phyloP scores from a whole-genome alignment of 2,113 vertebrate species.

The Gnathonemus echidnorhynchus region DNA sequence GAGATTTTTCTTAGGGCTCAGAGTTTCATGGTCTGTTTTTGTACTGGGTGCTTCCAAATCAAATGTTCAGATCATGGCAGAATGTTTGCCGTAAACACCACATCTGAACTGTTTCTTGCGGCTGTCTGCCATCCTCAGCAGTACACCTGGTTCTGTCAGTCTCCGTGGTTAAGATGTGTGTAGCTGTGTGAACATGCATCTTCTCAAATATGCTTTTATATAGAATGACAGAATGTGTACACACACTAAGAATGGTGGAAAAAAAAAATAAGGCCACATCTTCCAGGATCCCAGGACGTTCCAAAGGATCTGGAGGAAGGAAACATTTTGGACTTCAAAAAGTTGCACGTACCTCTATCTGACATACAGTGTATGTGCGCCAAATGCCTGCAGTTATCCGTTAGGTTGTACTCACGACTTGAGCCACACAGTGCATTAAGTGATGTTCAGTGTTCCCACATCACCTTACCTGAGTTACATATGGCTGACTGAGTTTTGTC shows the following conservation, averaged over 20 bases:
- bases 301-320: constrained; percentile 52
- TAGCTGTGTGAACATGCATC: constrained; percentile 14
- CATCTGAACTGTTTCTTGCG: constrained; percentile 5
- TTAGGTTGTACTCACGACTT: background rate
- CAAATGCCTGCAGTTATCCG: background rate
- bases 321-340: constrained; percentile 8
- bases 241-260: constrained; percentile 48
- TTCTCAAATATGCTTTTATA: background rate
- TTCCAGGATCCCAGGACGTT: constrained; percentile 55
- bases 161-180: constrained; percentile 16
- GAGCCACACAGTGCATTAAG: background rate
- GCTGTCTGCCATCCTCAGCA: constrained; percentile 34
- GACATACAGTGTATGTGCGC: background rate
- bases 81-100: background rate
- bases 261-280: constrained; percentile 57
- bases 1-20: background rate
- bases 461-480: constrained; percentile 66
- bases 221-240: constrained; percentile 28
- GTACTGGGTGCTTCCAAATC: background rate
- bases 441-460: background rate
- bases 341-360: background rate
- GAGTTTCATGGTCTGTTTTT: background rate
- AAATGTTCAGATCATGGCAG: background rate
- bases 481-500: constrained; percentile 81
- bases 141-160: constrained; percentile 26